phyloP scores from a whole-genome alignment of 1,140 invertebrate genomes.

The Cydia splendana region DNA sequence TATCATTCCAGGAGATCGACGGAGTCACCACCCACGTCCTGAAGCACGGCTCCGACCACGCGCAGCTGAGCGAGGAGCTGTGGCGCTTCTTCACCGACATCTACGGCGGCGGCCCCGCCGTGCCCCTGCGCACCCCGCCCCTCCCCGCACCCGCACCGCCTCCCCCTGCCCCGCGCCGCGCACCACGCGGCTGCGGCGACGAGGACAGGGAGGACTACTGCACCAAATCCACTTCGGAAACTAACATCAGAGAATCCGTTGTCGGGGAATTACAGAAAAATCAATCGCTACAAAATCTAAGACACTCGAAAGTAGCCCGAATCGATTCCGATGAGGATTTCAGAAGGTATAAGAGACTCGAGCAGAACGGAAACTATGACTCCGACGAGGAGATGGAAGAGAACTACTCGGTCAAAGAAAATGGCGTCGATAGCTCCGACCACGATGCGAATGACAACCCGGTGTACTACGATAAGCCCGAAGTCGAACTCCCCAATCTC shows the following conservation, averaged over 20 bases:
- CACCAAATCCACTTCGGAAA: constrained; percentile 65
- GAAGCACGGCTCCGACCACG: constrained; percentile 87
- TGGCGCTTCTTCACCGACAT: constrained; percentile 92
- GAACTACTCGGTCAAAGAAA: constrained; percentile 55
- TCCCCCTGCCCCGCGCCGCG: constrained; percentile 34
- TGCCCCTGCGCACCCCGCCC: constrained; percentile 74
- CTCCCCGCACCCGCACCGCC: constrained; percentile 14
- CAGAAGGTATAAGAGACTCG: constrained; percentile 57
- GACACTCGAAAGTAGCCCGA: constrained; percentile 47
- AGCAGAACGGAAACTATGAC: constrained; percentile 68
- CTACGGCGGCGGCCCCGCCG: constrained; percentile 93
- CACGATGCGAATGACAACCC: constrained; percentile 66
- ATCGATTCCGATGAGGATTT: constrained; percentile 67
- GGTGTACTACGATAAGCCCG: constrained; percentile 40
- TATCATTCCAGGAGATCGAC: constrained; percentile 66
- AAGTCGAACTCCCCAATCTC: constrained; percentile 60
- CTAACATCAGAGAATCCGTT: constrained; percentile 55
- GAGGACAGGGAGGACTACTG: constrained; percentile 66
- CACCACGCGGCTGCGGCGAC: not conserved
- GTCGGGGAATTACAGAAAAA: constrained; percentile 65
- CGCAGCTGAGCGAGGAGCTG: constrained; percentile 89
- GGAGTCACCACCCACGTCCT: constrained; percentile 63
- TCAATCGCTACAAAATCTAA: constrained; percentile 73
- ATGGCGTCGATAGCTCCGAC: constrained; percentile 64
- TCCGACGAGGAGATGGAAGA: constrained; percentile 62